Evolutionary conservation across 2,797 vertebrate species (phyloP), one percentile per base, ranked within the genome.

Genomic region (Threskiornis aethiopicus): DNA sequence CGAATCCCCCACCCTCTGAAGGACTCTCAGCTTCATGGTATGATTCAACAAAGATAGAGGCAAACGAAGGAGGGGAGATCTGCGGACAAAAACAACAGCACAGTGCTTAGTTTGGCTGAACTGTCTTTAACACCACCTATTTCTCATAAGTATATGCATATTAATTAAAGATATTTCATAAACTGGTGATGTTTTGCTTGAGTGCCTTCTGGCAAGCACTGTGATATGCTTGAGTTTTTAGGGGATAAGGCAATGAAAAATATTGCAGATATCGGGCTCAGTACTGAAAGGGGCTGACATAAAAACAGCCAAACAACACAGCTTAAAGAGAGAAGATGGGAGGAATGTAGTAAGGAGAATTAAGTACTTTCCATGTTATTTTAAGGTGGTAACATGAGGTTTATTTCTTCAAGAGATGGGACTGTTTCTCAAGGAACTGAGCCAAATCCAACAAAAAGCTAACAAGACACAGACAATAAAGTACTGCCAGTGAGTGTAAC

Each of bases 361-460:
- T 89, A 87, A 95, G 83, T 69, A 91, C 93, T 93, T 95, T 92
- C 95, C 18, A 0, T 96, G 89, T 89, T 96, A 96, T 86, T 92
- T 95, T 96, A 92, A 97, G 96, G 95, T 96, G 94, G 95, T 86
- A 96, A 97, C 90, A 95, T 46, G 69, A 95, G 82, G 91, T 92
- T 96, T 96, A 91, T 95, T 96, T 96, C 91, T 94, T 91, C 91
- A 89, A 79, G 89, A 96, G 76, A 96, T 95, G 67, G 71, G 94
- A 95, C 73, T 94, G 81, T 84, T 96, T 96, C 92, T 95, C 41
- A 93, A 96, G 96, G 94, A 97, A 81, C 89, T 49, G 76, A 86
- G 93, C 94, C 96, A 97, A 97, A 69, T 76, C 82, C 94, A 96
- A 95, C 95, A 96, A 71, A 95, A 90, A 76, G 70, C 83, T 96